Percentiles rank a stretch among this genome's conserved stretches.
phyloP scores from a whole-genome alignment of 1,140 invertebrate genomes.

The Heliconius congener region DNA sequence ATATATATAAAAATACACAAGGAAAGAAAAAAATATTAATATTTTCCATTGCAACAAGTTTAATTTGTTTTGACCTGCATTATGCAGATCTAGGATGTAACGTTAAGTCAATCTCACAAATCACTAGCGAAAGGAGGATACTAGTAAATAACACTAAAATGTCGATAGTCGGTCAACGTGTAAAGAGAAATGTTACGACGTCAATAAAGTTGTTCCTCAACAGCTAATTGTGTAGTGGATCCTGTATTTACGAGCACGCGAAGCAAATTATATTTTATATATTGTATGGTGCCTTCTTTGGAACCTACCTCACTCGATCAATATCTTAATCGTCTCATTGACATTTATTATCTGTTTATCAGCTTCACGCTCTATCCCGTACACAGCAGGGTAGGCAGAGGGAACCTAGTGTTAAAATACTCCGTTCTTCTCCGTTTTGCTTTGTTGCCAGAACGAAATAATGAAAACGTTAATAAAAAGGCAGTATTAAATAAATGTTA shows the following conservation, averaged over 20 bases:
- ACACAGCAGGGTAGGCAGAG: too few species aligned
- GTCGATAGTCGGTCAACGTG: slow-evolving; percentile 1
- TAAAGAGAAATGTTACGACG: slow-evolving; percentile 7
- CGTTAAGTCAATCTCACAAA: not conserved
- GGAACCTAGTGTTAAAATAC: too few species aligned
- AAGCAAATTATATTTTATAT: not conserved
- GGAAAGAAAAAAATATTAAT: not conserved
- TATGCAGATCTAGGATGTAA: not conserved
- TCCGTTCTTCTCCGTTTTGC: too few species aligned
- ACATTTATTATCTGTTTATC: not conserved
- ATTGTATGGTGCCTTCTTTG: not conserved
- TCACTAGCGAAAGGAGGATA: not conserved
- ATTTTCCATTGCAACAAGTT: not conserved
- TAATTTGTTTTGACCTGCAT: not conserved
- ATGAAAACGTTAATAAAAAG: too few species aligned
- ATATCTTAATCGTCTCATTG: not conserved
- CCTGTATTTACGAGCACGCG: slow-evolving; percentile 1
- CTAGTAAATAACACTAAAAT: not conserved
- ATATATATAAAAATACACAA: too few species aligned
- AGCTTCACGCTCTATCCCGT: too few species aligned
- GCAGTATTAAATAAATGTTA: too few species aligned
- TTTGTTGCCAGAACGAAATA: too few species aligned
- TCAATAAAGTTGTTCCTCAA: not conserved
- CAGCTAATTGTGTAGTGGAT: not conserved
- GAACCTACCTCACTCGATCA: not conserved